Percentiles rank a stretch among this genome's conserved stretches.
phyloP scores from a whole-genome alignment of 2,113 vertebrate species.

The Falco punctatus region DNA sequence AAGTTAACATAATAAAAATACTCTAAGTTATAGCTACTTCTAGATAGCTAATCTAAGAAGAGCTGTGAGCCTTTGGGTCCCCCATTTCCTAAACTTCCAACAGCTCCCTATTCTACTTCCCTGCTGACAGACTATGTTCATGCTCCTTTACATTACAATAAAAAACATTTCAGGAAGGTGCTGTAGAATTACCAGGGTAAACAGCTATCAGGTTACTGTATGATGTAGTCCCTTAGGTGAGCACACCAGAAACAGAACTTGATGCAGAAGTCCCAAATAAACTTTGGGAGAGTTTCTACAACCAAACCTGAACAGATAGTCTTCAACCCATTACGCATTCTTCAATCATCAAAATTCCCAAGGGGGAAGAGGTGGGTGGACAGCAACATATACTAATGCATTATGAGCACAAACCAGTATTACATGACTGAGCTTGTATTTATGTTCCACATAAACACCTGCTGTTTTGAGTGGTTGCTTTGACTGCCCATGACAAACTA shows the following conservation, averaged over 20 bases:
- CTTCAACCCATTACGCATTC: not conserved
- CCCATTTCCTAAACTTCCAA: not conserved
- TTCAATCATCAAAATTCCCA: not conserved
- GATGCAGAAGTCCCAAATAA: not conserved
- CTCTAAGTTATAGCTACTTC: not conserved
- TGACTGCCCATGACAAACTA: not conserved
- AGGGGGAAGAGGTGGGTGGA: fast-evolving
- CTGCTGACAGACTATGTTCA: not conserved
- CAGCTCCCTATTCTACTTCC: not conserved
- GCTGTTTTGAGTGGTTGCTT: not conserved
- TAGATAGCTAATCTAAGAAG: not conserved
- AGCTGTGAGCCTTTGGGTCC: not conserved
- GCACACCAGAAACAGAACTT: not conserved
- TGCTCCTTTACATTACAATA: not conserved
- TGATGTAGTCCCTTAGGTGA: not conserved
- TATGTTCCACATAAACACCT: not conserved
- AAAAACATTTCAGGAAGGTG: not conserved
- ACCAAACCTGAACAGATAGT: not conserved
- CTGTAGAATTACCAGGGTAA: not conserved
- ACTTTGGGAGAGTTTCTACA: not conserved
- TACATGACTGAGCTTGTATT: not conserved
- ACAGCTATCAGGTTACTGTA: not conserved
- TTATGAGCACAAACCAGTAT: not conserved
- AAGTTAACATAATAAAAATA: not conserved
- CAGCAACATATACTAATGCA: not conserved